Percentiles rank a stretch among this genome's conserved stretches.
Conservation (phyloP, 2,888 invertebrate genomes). For the Melanostoma scalare region DNA sequence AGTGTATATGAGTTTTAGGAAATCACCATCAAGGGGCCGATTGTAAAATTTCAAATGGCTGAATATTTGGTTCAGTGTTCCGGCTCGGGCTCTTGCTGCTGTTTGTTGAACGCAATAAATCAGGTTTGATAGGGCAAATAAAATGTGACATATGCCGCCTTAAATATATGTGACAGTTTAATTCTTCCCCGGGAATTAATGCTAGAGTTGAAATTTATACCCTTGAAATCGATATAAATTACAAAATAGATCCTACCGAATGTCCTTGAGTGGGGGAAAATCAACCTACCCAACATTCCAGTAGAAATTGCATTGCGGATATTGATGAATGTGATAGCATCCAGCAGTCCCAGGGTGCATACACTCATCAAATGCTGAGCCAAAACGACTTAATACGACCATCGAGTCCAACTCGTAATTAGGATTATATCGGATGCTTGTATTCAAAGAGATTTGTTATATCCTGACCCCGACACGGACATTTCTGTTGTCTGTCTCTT, state of each 20-base stretch:
- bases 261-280: conserved; percentile 46
- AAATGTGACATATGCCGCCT: conserved; percentile 75
- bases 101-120: conserved; percentile 72
- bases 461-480: conserved; percentile 51
- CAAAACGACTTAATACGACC: conserved; percentile 62
- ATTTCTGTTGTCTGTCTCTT: conserved; percentile 60
- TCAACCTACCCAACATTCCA: conserved; percentile 28
- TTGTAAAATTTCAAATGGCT: conserved; percentile 70
- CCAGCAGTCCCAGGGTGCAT: conserved; percentile 20
- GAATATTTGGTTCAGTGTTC: conserved; percentile 62
- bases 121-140: conserved; percentile 76
- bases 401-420: conserved; percentile 66
- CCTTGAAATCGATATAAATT: conserved; percentile 73
- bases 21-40: conserved; percentile 72
- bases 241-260: conserved; percentile 60
- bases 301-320: conserved; percentile 60
- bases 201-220: conserved; percentile 71
- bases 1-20: conserved; percentile 60
- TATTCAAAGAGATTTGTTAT: conserved; percentile 68
- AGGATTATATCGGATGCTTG: conserved; percentile 67
- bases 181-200: conserved; percentile 74
- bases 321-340: conserved; percentile 67
- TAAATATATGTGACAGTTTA: conserved; percentile 76
- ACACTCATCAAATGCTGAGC: conserved; percentile 10
- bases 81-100: conserved; percentile 48